phyloP scores from a whole-genome alignment of 2,797 vertebrate genomes.

The Meda fulgida region DNA sequence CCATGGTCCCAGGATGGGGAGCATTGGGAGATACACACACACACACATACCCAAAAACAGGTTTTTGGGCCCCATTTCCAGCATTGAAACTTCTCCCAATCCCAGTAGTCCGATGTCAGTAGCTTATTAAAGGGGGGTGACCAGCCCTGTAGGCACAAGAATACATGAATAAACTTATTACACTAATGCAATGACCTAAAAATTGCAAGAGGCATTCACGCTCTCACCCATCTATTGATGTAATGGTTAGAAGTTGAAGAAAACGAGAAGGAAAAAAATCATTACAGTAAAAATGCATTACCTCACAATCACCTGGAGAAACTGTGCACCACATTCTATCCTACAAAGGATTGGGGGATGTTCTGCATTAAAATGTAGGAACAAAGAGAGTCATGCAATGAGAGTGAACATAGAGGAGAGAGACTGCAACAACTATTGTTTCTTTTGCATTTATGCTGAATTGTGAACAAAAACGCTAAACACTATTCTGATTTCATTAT shows the following conservation, averaged over 20 bases:
- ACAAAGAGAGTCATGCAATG: not conserved
- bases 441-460: not conserved
- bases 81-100: slow-evolving; percentile 66
- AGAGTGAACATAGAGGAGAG: not conserved
- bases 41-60: slow-evolving; percentile 29
- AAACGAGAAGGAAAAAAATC: not conserved
- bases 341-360: not conserved
- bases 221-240: slow-evolving; percentile 62
- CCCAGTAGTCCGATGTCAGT: slow-evolving; percentile 71
- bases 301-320: not conserved
- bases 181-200: slow-evolving; percentile 74
- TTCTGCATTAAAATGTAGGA: not conserved
- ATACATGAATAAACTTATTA: slow-evolving; percentile 78
- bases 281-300: not conserved
- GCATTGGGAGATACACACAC: not conserved
- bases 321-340: not conserved
- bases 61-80: slow-evolving; percentile 66
- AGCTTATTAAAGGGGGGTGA: slow-evolving; percentile 72
- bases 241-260: slow-evolving; percentile 26
- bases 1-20: slow-evolving; percentile 17
- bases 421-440: not conserved
- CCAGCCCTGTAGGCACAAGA: slow-evolving; percentile 56
- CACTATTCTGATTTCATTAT: not conserved
- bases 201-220: slow-evolving; percentile 72
- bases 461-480: not conserved